A percentile compares a stretch with the other conserved stretches of the same genome.
Conservation (phyloP, 2,113 vertebrate genomes). For the Hyla sarda region DNA sequence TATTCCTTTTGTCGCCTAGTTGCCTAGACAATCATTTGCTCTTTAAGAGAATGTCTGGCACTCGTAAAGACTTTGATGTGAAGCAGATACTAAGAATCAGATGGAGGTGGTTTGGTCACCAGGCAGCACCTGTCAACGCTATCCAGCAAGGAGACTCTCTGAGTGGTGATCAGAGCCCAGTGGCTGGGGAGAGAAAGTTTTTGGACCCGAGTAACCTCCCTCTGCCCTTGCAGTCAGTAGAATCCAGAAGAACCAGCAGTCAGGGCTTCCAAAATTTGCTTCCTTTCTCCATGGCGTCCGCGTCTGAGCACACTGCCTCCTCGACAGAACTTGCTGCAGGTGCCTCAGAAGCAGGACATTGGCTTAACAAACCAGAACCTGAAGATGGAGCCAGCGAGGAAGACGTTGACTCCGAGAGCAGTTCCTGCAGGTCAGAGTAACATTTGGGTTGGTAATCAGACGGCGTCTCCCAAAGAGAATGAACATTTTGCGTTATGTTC, state of each 20-base stretch:
- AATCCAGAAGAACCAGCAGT: conserved; percentile 85
- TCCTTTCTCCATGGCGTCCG: conserved; percentile 84
- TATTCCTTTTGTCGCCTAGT: conserved; percentile 79
- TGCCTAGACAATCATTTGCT: conserved; percentile 88
- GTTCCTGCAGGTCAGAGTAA: conserved; percentile 88
- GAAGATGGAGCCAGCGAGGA: conserved; percentile 80
- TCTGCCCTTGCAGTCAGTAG: conserved; percentile 73
- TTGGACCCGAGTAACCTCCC: conserved; percentile 75
- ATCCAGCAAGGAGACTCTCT: conserved; percentile 84
- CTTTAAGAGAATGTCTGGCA: conserved; percentile 91
- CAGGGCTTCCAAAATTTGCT: conserved; percentile 86
- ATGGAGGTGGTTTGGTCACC: conserved; percentile 98
- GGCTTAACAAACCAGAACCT: conserved; percentile 74
- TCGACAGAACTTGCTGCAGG: conserved; percentile 79
- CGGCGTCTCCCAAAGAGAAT: background rate
- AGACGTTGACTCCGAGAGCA: conserved; percentile 90
- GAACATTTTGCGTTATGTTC: background rate
- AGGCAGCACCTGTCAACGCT: conserved; percentile 79
- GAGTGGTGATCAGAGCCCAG: conserved; percentile 76
- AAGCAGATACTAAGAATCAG: conserved; percentile 97
- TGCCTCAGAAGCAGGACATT: conserved; percentile 71
- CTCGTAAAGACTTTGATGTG: conserved; percentile 97
- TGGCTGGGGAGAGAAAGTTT: conserved; percentile 83
- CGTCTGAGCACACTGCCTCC: conserved; percentile 81
- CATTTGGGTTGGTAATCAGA: background rate